phyloP scores from a whole-genome alignment of 2,888 invertebrate species.

The Romanomermis culicivorax region DNA sequence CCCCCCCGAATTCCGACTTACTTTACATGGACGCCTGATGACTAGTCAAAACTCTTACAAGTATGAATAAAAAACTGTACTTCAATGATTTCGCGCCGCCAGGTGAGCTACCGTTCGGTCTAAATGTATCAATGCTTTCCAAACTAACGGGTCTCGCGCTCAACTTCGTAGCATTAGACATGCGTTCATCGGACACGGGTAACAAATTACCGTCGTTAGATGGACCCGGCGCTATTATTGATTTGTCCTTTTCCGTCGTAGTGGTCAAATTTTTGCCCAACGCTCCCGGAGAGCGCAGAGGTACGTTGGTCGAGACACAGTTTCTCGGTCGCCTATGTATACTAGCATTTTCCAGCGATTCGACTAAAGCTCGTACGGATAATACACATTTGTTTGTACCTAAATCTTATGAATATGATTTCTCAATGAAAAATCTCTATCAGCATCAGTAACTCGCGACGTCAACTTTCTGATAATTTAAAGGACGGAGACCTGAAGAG shows the following conservation, averaged over 20 bases:
- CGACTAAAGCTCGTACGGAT: constrained; percentile 70
- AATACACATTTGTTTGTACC: constrained; percentile 25
- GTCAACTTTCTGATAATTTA: too few species aligned
- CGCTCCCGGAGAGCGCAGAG: not conserved
- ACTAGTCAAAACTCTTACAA: too few species aligned
- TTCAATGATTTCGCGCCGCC: too few species aligned
- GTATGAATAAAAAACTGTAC: too few species aligned
- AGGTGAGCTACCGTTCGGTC: too few species aligned
- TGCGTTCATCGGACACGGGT: not conserved
- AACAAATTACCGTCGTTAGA: not conserved
- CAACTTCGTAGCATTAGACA: not conserved
- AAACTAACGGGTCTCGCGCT: not conserved
- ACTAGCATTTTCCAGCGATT: constrained; percentile 48
- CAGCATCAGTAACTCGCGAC: not conserved
- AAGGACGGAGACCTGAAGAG: too few species aligned
- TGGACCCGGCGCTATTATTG: not conserved
- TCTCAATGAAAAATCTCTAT: too few species aligned
- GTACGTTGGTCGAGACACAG: not conserved
- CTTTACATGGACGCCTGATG: too few species aligned
- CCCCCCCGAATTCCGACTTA: too few species aligned
- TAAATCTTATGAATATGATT: too few species aligned
- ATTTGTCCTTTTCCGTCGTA: not conserved
- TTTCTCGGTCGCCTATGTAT: not conserved
- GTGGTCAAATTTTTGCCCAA: not conserved
- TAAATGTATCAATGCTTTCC: not conserved